Evolutionary conservation across 2,113 vertebrate species (phyloP), one percentile per base, ranked within the genome.

Genomic region (Ariopsis seemanni): DNA sequence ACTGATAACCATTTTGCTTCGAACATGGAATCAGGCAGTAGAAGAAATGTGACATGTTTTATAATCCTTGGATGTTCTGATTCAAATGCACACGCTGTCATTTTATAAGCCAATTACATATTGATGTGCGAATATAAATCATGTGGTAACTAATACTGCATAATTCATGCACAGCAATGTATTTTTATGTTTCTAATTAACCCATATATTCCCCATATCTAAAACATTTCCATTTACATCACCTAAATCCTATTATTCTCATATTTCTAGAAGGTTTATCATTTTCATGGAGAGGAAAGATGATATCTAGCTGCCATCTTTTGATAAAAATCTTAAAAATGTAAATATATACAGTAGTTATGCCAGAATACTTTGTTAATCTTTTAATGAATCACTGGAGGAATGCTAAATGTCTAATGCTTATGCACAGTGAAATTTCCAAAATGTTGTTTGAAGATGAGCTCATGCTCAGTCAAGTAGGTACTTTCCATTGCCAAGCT

Each of bases 181-280:
- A 84, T 83, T 72, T 83, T 85, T 77, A 90, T 85, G 75, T 65
- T 86, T 80, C 85, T 84, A 82, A 86, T 87, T 75, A 86, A 86
- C 60, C 67, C 20, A 77, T 82, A 55, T 74, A 52, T 83, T 63
- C 20, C 50, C 75, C 12, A 69, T 74, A 63, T 86, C 82, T 52
- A 81, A 60, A 77, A 67, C 50, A 42, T 65, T 77, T 77, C 57
- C 18, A 72, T 85, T 78, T 34, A 87, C 87, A 84, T 84, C 85
- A 78, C 75, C 57, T 57, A 67, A 90, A 90, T 88, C 87, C 34
- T 55, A 53, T 87, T 88, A 87, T 82, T 58, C 84, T 83, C 67
- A 83, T 67, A 86, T 86, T 88, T 86, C 65, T 2, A 15, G 53
- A 55, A 48, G 65, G 22, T 84, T 81, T 82, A 69, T 84, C 50